A percentile compares a stretch with the other conserved stretches of the same genome.
These are phyloP conservation scores for Dinothrombium tinctorium DNA, from an alignment of 1,140 invertebrate genomes.

Conservation along the genomic window DNA sequence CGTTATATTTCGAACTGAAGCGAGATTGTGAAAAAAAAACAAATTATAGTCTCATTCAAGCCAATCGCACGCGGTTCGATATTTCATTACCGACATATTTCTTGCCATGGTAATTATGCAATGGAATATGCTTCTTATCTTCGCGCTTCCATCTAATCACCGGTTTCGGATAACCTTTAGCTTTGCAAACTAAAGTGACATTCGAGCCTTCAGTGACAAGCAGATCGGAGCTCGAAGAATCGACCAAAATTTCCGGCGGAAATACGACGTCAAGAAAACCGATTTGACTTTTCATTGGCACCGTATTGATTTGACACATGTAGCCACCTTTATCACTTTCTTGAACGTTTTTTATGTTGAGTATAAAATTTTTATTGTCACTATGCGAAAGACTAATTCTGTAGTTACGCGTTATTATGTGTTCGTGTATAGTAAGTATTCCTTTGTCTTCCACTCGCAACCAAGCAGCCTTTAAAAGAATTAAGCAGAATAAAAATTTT, in stretches of 20 bases:
- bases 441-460: conserved; percentile 83
- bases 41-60: background rate
- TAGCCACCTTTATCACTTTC: conserved; percentile 49
- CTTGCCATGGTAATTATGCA: conserved; percentile 7
- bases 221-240: conserved; percentile 65
- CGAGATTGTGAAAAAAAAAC: background rate
- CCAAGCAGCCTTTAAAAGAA: conserved; percentile 33
- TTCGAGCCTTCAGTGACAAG: conserved; percentile 71
- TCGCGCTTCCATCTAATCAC: conserved; percentile 25
- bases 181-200: conserved; percentile 60
- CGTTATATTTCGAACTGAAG: conserved; percentile 8
- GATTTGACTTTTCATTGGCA: conserved; percentile 67
- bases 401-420: conserved; percentile 73
- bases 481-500: background rate
- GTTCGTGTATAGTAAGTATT: conserved; percentile 64
- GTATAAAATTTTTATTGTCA: conserved; percentile 36
- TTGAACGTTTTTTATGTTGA: conserved; percentile 69
- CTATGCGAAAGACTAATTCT: conserved; percentile 64
- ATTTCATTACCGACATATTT: conserved; percentile 7
- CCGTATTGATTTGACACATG: conserved; percentile 9
- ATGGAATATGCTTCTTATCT: conserved; percentile 10
- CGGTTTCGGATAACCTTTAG: conserved; percentile 62
- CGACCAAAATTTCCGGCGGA: conserved; percentile 75
- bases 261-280: conserved; percentile 79
- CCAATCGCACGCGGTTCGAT: no score